These are phyloP conservation scores for Notolabrus celidotus DNA, from an alignment of 2,797 vertebrate genomes.

Conservation along the genomic window DNA sequence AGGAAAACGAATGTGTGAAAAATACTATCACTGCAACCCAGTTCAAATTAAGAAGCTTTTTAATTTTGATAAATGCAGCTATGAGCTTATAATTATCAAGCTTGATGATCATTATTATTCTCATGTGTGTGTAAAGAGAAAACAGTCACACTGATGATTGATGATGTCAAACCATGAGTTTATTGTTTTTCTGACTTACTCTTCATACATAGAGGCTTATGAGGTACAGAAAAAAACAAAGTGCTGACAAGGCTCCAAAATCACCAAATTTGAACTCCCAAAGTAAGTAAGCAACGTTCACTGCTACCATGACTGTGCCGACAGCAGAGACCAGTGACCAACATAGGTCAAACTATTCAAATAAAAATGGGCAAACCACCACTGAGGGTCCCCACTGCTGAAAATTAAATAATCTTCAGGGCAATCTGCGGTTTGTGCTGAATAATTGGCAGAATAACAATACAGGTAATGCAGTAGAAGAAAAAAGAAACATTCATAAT, in stretches of 20 bases:
- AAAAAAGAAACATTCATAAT: slow-evolving; percentile 1
- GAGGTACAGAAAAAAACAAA: slow-evolving; percentile 86
- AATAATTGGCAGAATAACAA: slow-evolving; percentile 35
- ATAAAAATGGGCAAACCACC: slow-evolving; percentile 39
- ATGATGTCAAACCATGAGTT: slow-evolving; percentile 79
- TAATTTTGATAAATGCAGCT: no score
- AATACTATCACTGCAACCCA: no score
- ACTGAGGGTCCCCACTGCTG: slow-evolving; percentile 41
- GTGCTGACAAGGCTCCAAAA: slow-evolving; percentile 83
- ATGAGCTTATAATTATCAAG: no score
- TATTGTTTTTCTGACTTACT: slow-evolving; percentile 79
- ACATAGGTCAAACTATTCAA: slow-evolving; percentile 53
- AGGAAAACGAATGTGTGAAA: neutral
- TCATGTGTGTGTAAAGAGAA: neutral
- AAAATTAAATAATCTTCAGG: slow-evolving; percentile 13
- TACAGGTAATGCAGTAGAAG: neutral
- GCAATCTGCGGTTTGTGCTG: slow-evolving; percentile 73
- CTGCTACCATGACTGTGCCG: slow-evolving; percentile 65
- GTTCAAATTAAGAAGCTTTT: no score
- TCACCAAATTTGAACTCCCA: slow-evolving; percentile 69
- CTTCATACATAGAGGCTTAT: slow-evolving; percentile 82
- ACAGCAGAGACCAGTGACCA: slow-evolving; percentile 67
- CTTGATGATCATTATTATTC: neutral
- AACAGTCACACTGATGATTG: slow-evolving; percentile 13
- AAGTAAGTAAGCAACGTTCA: slow-evolving; percentile 66